Evolutionary conservation across 2,888 invertebrate species (phyloP), one percentile per base, ranked within the genome.

Genomic region (Ischnus inquisitorius): DNA sequence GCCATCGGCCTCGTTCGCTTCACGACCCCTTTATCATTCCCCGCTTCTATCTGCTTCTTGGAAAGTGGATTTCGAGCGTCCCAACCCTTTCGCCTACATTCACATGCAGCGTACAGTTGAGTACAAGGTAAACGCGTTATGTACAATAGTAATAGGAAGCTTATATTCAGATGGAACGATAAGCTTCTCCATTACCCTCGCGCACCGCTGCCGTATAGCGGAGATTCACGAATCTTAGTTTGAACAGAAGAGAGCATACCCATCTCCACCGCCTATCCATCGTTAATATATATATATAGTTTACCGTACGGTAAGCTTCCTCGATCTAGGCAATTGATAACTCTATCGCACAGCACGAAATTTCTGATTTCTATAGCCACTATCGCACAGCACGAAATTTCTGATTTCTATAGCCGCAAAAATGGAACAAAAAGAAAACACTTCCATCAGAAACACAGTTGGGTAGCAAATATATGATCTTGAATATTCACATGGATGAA

Each of bases 121-220:
- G 65, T 67, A 62, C 68, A 48, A 46, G 64, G 64, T 65, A 75
- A 78, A 82, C 75, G 82, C 75, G 79, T 78, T 82, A 71, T 84
- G 78, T 84, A 79, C 78, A 81, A 69, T 72, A 67, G 84, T 84
- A 84, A 84, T 84, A 51, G 84, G 71, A 79, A 82, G 82, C 84
- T 84, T 84, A 82, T 71, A 79, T 80, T 65, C 67, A 62, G 79
- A 80, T 80, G 71, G 65, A 43, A 83, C 67, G 83, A 83, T 83
- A 83, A 83, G 83, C 83, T 83, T 83, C 72, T 72, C 83, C 60
- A 83, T 83, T 83, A 80, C 65, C 34, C 69, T 72, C 67, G 75
- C 67, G 14, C 0, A 60, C 19, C 79, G 71, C n/a, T 34, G 25
- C 54, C 71, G 65, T 62, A 67, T 25, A 10, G 28, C 12, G 25